Base-by-base conservation (phyloP, 2,113 vertebrate species). In the Leuciscus idus region DNA sequence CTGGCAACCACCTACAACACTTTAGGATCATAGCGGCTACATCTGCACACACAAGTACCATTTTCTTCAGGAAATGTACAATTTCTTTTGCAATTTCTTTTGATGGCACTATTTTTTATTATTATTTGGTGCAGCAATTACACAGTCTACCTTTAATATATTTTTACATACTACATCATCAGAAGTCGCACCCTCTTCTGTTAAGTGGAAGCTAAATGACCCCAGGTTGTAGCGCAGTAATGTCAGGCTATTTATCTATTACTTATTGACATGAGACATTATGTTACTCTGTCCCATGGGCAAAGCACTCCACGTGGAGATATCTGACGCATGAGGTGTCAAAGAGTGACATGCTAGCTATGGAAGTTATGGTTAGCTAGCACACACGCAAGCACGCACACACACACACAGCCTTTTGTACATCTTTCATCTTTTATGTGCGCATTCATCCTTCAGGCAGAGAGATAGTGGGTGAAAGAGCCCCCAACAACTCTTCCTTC, bases 291-390 rank as follows among this genome's bases (percentile, higher is more conserved):
- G 66, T 61, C 82, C 59, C 70, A 86, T 43, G 43, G 73, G 74
- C 85, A 80, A 48, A 46, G 52, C 78, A 55, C 36, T 73, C 73
- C 50, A 21, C 43, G 21, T 33, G 33, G 50, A 79, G 88, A 85
- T 85, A 83, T 91, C 81, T 84, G 84, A 81, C 50, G 64, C 61
- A 70, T 89, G 85, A 91, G 78, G 85, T 68, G 50, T 91, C 75
- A 90, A 87, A 88, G 33, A 87, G 68, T n/a, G 85, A 83, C 75
- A 84, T 70, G 28, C 77, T 84, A 75, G 80, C 78, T 55, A 77
- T 86, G 88, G 33, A 75, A 85, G 62, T 62, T 90, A 85, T 88
- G 66, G 55, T 76, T 21, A 48, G 66, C 9, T 88, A 43, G 23
- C 23, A 28, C 30, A 33, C 36, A 2, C 55, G 3, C 55, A 7